Base-by-base conservation (phyloP, 2,888 invertebrate species). In the Melikaiella ostensackeni region DNA sequence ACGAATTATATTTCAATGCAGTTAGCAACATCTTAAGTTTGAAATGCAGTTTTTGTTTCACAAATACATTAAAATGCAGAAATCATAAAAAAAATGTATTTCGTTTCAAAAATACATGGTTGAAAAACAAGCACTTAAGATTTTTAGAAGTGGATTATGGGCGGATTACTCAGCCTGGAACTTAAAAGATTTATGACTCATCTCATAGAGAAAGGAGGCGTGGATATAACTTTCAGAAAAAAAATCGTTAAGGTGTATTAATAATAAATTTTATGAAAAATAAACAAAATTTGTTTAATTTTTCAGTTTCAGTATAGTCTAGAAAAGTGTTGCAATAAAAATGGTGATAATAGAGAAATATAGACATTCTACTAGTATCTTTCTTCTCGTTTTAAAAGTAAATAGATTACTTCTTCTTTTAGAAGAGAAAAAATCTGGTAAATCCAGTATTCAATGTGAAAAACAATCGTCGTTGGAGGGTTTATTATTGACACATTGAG, bases 111-210 rank as follows among this genome's bases (percentile, higher is more conserved):
- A 50, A n/a, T n/a, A n/a, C n/a, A n/a, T 50, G 7, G 13, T 50
- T n/a, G 2, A 8, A 50, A 57, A 57, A 57, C 13, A 57, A 57
- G 3, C 13, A 11, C n/a, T 50, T 57, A n/a, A 24, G 11, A 1
- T 57, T 24, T 11, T n/a, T 9, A 57, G 7, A 11, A 24, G 24
- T 57, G 24, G 8, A 66, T 46, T 66, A 66, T 66, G 30, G 66
- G 19, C 16, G 9, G 27, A 19, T 66, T 66, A 30, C 27, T 66
- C 46, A 66, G 46, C 66, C 19, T 66, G 7, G 1, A 19, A 66
- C 42, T 30, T 66, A 16, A n/a, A 42, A 66, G 19, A 42, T 66
- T 66, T 24, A 66, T 46, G 66, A 66, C n/a, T 46, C 66, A 46
- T 66, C 24, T 66, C 38, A 16, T 35, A 24, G 27, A 27, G 19